Evolutionary conservation across 2,797 vertebrate species (phyloP), one percentile per base, ranked within the genome.

Genomic region (Poecile montanus): DNA sequence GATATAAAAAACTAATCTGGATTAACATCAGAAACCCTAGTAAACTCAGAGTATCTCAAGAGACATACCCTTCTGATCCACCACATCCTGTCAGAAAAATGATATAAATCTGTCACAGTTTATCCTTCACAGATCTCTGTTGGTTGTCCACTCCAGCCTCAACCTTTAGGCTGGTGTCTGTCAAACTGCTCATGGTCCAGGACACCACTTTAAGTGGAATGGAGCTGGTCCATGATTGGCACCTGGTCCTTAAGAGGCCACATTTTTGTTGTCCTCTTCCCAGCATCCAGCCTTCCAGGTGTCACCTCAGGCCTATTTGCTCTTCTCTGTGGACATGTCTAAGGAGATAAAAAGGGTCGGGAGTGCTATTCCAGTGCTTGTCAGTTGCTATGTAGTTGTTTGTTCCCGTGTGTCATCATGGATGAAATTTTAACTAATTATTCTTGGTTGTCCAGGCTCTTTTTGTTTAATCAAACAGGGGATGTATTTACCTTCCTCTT

Each of bases 241-340:
- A 38, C 50, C 54, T 89, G 25, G 26, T 63, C 53, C 45, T 63
- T 20, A 70, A 74, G 19, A 3, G 32, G 6, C 7, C 36, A 29
- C 4, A 1, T 11, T 30, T 60, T 42, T 76, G 13, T 25, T 61
- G 38, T 68, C 17, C 29, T 51, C 38, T 74, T 80, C 5, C 25
- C 38, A 62, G 16, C 23, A 40, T 32, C 42, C 25, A 84, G 34
- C 5, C 11, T 79, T n/a, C 4, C 27, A 32, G 15, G 26, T 38
- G 7, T 44, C 20, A 42, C 66, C 16, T 65, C 54, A 75, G 63
- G n/a, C 30, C 32, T 13, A 11, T 13, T 51, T n/a, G 6, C 17
- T 42, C 11, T 1, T 1, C 25, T 54, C 30, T 2, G 1, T 72
- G 66, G 25, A 13, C 29, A 4, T 4, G 7, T 48, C 61, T 67